These are phyloP conservation scores for Globia sparganii DNA, from an alignment of 2,888 invertebrate species.

Conservation along the genomic window DNA sequence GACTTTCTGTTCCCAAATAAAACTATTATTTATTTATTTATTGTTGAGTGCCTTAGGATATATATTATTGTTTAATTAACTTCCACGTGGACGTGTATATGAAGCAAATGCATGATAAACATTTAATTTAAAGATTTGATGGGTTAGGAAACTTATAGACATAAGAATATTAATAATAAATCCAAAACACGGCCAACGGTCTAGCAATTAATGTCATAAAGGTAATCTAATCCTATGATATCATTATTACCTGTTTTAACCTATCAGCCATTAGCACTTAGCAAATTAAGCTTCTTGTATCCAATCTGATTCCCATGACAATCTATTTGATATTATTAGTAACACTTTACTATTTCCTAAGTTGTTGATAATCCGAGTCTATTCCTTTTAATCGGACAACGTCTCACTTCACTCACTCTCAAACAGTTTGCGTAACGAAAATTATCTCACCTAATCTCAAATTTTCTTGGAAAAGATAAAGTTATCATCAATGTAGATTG, in stretches of 20 bases:
- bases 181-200: neutral
- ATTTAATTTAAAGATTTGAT: neutral
- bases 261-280: slow-evolving; percentile 2
- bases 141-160: neutral
- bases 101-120: neutral
- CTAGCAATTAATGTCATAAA: neutral
- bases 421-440: neutral
- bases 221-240: slow-evolving; percentile 1
- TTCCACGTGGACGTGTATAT: neutral
- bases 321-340: slow-evolving; percentile 16
- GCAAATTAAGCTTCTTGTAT: slow-evolving; percentile 3
- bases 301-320: neutral
- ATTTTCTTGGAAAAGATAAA: neutral
- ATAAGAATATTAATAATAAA: neutral
- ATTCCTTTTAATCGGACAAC: neutral
- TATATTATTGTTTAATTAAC: neutral
- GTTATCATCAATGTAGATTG: neutral
- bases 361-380: neutral
- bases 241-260: slow-evolving; percentile 6
- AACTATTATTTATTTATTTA: too few species aligned
- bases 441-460: too few species aligned
- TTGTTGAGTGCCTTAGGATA: neutral
- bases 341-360: neutral
- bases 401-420: neutral
- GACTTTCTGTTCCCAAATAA: too few species aligned